Base-by-base conservation (phyloP, 2,888 invertebrate genomes). In the Trichacis sp. region DNA sequence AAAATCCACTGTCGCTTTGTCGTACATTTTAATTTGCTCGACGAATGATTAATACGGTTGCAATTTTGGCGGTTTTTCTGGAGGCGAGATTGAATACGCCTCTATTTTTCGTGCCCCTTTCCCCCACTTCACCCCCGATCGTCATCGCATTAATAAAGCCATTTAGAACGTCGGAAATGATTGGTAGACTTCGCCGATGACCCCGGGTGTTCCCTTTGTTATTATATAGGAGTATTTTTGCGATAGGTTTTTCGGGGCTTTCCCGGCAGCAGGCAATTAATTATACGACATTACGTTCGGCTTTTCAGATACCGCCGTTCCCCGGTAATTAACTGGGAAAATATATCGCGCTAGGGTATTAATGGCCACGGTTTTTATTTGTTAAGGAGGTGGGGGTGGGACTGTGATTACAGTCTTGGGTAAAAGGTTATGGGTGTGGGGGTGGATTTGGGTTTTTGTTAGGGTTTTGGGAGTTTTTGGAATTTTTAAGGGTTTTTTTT, bases 271-370 rank as follows among this genome's bases (percentile, higher is more conserved):
- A 12, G n/a, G n/a, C 47, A 52, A 42, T 48, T 52, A 49, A 52
- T 52, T 29, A 43, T 24, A 36, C 45, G 47, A 59, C 42, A 19
- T 59, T 59, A 19, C 40, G 30, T 47, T 5, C 20, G 42, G 59
- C 52, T 52, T 59, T 59, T 53, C 43, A 53, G 43, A 53, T 45
- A 38, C 30, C 33, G 15, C 17, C 24, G 17, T 40, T 60, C 18
- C 36, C n/a, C 36, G 20, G 55, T 57, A 60, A 60, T 60, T 65
- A 60, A 57, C 46, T 53, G 45, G 30, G 50, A 53, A 56, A 65
- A 60, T 56, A 42, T 65, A 53, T 60, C 43, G 56, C 51, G 38
- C 29, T 52, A 50, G 54, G 42, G 46, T 54, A 60, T 54, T 60
- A 60, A 60, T 50, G 46, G 45, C 45, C 45, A 45, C 60, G 49